Evolutionary conservation across 2,888 invertebrate species (phyloP).

Genomic region (Amiota communis): DNA sequence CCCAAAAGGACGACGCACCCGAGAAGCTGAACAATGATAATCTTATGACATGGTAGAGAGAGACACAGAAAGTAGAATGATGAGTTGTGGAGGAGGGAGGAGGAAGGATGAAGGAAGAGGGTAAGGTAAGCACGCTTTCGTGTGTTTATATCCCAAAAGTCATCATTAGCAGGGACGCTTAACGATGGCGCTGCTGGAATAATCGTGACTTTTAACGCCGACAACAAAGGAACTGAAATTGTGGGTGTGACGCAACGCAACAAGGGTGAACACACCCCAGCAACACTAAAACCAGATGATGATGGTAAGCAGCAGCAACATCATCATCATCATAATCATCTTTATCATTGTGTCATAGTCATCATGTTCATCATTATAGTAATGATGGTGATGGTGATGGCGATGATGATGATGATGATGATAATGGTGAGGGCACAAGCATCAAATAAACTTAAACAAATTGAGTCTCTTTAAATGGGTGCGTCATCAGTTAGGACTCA

Average conservation of each 20-base stretch:
- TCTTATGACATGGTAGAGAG: background rate
- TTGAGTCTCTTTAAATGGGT: constrained; percentile 44
- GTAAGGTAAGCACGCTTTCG: too few species aligned
- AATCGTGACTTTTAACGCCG: constrained; percentile 31
- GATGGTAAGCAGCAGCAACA: constrained; percentile 13
- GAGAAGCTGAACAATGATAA: background rate
- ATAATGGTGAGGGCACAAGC: background rate
- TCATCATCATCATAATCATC: constrained; percentile 22
- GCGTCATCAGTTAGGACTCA: constrained; percentile 12
- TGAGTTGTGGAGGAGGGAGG: too few species aligned
- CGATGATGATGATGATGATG: constrained; percentile 29
- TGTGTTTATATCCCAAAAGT: constrained; percentile 42
- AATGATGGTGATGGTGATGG: constrained; percentile 29
- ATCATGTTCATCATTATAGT: constrained; percentile 24
- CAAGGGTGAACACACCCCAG: background rate
- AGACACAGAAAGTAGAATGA: too few species aligned
- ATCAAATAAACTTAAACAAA: constrained; percentile 39
- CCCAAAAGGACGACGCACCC: constrained; percentile 5
- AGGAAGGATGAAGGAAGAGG: too few species aligned
- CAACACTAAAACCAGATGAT: background rate
- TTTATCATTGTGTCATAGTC: background rate
- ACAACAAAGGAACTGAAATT: constrained; percentile 21
- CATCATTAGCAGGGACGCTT: constrained; percentile 35
- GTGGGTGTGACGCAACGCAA: constrained; percentile 11
- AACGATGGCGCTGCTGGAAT: constrained; percentile 15